A percentile compares a stretch with the other conserved stretches of the same genome.
These are phyloP conservation scores for Drosophila silvestris DNA, from an alignment of 2,888 invertebrate species.

Conservation along the genomic window DNA sequence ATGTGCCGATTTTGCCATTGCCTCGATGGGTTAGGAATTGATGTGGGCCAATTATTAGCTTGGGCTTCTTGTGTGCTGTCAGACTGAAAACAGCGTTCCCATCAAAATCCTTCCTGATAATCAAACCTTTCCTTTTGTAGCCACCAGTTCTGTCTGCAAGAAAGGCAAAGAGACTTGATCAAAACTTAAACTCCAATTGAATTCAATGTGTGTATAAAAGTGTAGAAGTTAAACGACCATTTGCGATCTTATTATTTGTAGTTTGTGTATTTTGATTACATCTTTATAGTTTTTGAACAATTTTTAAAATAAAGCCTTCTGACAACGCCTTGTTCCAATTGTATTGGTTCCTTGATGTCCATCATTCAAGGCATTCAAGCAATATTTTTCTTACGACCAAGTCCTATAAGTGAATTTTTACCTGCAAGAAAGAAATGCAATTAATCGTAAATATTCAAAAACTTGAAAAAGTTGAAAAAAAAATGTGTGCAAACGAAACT, in stretches of 20 bases:
- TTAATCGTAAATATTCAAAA: neutral
- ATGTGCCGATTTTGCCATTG: slow-evolving; percentile 47
- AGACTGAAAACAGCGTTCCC: slow-evolving; percentile 47
- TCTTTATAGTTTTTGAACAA: neutral
- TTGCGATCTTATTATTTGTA: neutral
- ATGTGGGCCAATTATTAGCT: slow-evolving; percentile 51
- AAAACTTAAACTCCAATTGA: neutral
- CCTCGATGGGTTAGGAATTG: slow-evolving; percentile 52
- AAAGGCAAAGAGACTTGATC: neutral
- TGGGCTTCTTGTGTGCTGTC: slow-evolving; percentile 40
- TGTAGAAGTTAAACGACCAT: neutral
- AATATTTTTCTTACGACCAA: neutral
- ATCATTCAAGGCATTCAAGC: neutral
- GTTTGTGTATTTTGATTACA: neutral
- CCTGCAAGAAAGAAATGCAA: neutral
- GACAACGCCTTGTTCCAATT: neutral
- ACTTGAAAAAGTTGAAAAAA: neutral
- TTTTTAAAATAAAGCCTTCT: neutral
- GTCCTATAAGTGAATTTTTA: neutral
- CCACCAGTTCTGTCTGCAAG: slow-evolving; percentile 33
- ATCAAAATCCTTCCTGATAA: slow-evolving; percentile 24
- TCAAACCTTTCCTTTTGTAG: slow-evolving; percentile 3
- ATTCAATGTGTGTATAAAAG: neutral
- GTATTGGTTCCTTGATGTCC: neutral
- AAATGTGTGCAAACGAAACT: neutral